Percentiles rank a stretch among this genome's conserved stretches.
Evolutionary conservation across 2,113 vertebrate species (phyloP).

Genomic region (Mustela lutreola): DNA sequence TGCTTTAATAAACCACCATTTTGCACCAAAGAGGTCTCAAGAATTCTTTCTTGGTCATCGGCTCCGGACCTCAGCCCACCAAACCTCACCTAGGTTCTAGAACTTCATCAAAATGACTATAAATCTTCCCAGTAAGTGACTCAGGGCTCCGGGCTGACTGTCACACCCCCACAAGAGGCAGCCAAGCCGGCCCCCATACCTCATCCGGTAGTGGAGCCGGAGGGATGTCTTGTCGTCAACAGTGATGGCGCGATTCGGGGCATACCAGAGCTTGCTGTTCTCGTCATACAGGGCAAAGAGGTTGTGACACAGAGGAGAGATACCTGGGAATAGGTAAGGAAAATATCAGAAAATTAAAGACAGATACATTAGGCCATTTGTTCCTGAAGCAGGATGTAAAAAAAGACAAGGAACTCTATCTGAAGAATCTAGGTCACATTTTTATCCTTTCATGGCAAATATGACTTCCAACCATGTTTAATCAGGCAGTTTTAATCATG

Average conservation of each 20-base stretch:
- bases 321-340: constrained; percentile 85
- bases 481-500: background rate
- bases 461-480: background rate
- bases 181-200: constrained; percentile 86
- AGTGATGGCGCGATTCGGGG: constrained; percentile 94
- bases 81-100: too few relatives aligned
- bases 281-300: constrained; percentile 96
- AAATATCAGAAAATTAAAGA: background rate
- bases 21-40: too few relatives aligned
- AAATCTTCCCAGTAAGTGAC: background rate
- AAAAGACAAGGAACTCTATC: constrained; percentile 16
- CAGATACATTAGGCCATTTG: background rate
- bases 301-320: constrained; percentile 97
- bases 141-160: background rate
- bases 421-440: background rate
- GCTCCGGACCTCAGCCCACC: too few relatives aligned
- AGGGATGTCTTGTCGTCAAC: constrained; percentile 91
- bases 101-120: background rate
- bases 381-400: background rate
- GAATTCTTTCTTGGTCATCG: too few relatives aligned
- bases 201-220: constrained; percentile 96
- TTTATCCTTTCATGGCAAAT: background rate
- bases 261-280: constrained; percentile 91
- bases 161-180: accelerated
- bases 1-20: too few relatives aligned